Evolutionary conservation across 2,888 invertebrate species (phyloP).

Genomic region (Ditula angustiorana): DNA sequence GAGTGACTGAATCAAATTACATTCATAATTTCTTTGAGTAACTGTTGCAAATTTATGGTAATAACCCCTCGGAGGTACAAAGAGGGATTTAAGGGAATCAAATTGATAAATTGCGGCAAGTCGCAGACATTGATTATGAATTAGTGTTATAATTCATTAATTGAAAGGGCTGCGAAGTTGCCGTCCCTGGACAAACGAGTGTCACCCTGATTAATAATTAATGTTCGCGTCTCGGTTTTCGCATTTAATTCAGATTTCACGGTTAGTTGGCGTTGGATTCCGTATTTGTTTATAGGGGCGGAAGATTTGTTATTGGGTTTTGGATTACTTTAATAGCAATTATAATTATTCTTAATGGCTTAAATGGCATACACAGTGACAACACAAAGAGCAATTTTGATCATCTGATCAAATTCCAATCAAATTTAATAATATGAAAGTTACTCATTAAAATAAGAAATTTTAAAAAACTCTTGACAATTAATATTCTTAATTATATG

Average conservation of each 20-base stretch:
- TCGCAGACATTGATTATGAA: conserved; percentile 79
- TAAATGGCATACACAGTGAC: no score
- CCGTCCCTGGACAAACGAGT: conserved; percentile 75
- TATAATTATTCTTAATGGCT: no score
- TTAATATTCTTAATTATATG: no score
- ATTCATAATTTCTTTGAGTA: conserved; percentile 75
- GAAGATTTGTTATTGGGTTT: background rate
- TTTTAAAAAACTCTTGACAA: no score
- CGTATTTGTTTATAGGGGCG: conserved; percentile 28
- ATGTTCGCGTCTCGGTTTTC: conserved; percentile 78
- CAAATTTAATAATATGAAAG: no score
- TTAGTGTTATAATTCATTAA: conserved; percentile 82
- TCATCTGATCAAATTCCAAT: no score
- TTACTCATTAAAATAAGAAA: no score
- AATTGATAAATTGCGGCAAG: conserved; percentile 81
- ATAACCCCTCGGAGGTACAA: conserved; percentile 64
- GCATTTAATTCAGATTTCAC: conserved; percentile 53
- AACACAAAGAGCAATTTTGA: no score
- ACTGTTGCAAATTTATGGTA: conserved; percentile 79
- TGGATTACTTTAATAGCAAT: background rate
- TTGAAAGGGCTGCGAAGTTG: conserved; percentile 80
- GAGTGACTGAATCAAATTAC: conserved; percentile 71
- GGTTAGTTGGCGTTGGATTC: conserved; percentile 50
- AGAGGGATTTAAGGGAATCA: conserved; percentile 75
- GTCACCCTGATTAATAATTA: conserved; percentile 79